Conservation (phyloP, 2,888 invertebrate genomes). For the Branchellion lobata region DNA sequence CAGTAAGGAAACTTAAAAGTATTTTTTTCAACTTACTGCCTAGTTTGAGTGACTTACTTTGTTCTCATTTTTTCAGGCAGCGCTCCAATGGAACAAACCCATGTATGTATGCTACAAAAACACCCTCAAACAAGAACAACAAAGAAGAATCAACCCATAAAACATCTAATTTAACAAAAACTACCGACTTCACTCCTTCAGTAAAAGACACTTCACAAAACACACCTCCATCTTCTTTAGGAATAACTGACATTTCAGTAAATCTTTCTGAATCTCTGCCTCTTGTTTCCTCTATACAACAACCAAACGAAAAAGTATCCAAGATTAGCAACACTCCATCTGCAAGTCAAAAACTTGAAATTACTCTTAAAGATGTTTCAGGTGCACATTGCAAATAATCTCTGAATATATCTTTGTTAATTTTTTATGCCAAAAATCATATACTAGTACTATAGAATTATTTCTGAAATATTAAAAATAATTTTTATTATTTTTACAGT, state of each 20-base stretch:
- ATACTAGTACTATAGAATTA: background rate
- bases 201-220: background rate
- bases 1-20: too few relatives aligned
- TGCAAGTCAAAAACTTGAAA: background rate
- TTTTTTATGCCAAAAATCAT: too few relatives aligned
- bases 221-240: background rate
- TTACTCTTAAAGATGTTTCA: background rate
- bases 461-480: background rate
- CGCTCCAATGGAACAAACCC: background rate
- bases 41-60: too few relatives aligned
- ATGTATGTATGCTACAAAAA: background rate
- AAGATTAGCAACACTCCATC: background rate
- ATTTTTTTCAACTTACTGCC: background rate
- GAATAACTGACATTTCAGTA: background rate
- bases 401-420: too few relatives aligned
- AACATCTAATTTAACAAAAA: background rate
- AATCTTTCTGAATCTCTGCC: background rate
- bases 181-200: background rate
- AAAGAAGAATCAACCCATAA: background rate
- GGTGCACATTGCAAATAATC: background rate
- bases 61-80: background rate
- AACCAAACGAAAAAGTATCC: background rate
- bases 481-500: slow-evolving; percentile 1
- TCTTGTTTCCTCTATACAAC: background rate
- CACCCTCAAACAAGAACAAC: background rate